Evolutionary conservation across 1,140 invertebrate species (phyloP), one percentile per base, ranked within the genome.

Genomic region (Tetragnatha versicolor): DNA sequence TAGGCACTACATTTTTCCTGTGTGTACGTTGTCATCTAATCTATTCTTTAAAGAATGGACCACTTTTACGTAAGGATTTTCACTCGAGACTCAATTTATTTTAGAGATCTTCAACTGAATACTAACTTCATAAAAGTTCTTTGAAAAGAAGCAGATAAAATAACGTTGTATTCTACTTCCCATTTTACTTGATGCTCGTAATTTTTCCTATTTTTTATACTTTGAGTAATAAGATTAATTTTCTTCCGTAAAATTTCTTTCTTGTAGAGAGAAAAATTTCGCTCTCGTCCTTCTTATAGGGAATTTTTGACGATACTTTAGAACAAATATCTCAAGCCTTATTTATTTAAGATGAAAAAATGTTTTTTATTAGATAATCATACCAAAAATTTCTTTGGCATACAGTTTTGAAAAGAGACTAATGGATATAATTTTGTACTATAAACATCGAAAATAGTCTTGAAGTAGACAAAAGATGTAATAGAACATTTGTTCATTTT

Each of bases 11-110:
- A 12, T 60, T 55, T 55, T 33, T 20, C 20, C 42, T 47, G 42
- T 20, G 42, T 47, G 42, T 3, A 47, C 20, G 42, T 20, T 22
- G 20, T 70, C 33, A 53, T 70, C 66, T 55, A 70, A 70, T 70
- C 68, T 70, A 55, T 70, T 70, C 25, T 70, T 70, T 53, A 39
- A 70, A 70, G 49, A 70, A 70, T 55, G 31, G 47, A 70, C 33
- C 31, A 55, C 29, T 25, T 29, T 22, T 53, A 53, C 20, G 27
- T 53, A 70, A 51, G 47, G 49, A 55, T 37, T 53, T 70, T 70
- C 39, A 9, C 29, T 55, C 45, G 29, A 53, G 68, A 70, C 33
- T 49, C 66, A 70, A 70, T 70, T 70, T 70, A 55, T 70, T 53
- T 70, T 39, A 3, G 33, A 70, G 42, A 70, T 49, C 47, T 70